phyloP scores from a whole-genome alignment of 2,888 invertebrate species.

The Pyrochroa serraticornis region DNA sequence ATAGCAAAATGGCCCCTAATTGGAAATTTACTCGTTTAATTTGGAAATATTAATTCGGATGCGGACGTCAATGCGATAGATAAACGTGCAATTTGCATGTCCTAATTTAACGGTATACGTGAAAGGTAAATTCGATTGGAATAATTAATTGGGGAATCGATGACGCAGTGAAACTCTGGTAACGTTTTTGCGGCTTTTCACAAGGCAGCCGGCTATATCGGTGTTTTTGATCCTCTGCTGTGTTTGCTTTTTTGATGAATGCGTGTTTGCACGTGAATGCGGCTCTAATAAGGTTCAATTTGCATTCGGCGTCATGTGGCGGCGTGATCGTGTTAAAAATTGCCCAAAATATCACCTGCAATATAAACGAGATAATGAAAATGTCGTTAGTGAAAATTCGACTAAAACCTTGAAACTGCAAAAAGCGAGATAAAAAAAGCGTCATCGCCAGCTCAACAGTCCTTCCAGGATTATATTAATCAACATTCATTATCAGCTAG shows the following conservation, averaged over 20 bases:
- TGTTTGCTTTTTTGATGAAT: no score
- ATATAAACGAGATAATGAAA: slow-evolving; percentile 14
- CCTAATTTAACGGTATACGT: slow-evolving; percentile 3
- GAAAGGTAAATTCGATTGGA: slow-evolving; percentile 9
- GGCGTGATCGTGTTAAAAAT: slow-evolving; percentile 4
- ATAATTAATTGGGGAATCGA: slow-evolving; percentile 2
- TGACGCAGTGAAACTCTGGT: no score
- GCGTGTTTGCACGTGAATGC: no score
- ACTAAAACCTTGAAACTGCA: slow-evolving; percentile 8
- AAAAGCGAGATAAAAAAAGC: slow-evolving; percentile 14
- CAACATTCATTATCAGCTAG: slow-evolving; percentile 31
- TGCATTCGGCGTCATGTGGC: no score
- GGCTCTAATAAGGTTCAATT: no score
- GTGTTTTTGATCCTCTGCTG: no score
- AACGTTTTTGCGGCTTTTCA: no score
- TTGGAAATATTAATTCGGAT: not conserved
- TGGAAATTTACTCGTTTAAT: no score
- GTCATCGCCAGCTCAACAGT: slow-evolving; percentile 15
- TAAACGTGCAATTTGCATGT: slow-evolving; percentile 13
- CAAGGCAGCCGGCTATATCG: no score
- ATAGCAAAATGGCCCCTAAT: no score
- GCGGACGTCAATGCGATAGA: slow-evolving; percentile 6
- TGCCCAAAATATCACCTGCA: not conserved
- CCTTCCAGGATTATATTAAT: slow-evolving; percentile 33
- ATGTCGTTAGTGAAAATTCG: slow-evolving; percentile 12